These are phyloP conservation scores for Synanceia verrucosa DNA, from an alignment of 2,797 vertebrate genomes.

Conservation along the genomic window DNA sequence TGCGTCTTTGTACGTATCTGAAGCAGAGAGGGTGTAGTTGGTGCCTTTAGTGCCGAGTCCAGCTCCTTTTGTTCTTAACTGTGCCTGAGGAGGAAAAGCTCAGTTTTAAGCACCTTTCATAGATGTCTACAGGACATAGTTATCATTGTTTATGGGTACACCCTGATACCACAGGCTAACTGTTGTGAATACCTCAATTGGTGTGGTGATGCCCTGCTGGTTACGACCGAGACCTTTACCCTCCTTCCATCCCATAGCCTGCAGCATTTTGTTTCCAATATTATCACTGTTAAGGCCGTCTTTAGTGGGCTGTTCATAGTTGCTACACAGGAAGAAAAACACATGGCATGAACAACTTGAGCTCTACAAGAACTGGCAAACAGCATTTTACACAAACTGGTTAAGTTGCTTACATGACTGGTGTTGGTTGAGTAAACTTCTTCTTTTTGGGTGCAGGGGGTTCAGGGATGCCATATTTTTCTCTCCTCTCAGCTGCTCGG, in stretches of 20 bases:
- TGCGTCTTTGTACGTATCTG: slow-evolving; percentile 96
- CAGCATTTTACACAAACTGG: background rate
- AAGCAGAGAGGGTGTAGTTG: slow-evolving; percentile 91
- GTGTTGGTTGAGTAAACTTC: slow-evolving; percentile 90
- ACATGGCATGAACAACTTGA: background rate
- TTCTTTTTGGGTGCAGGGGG: slow-evolving; percentile 97
- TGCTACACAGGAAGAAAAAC: slow-evolving; percentile 75
- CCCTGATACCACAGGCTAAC: background rate
- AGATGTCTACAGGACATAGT: background rate
- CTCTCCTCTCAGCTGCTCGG: slow-evolving; percentile 94
- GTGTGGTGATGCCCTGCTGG: slow-evolving; percentile 97
- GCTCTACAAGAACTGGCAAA: background rate
- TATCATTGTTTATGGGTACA: background rate
- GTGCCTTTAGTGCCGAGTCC: slow-evolving; percentile 96
- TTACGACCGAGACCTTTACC: slow-evolving; percentile 96
- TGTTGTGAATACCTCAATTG: slow-evolving; percentile 88
- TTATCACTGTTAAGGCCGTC: slow-evolving; percentile 98
- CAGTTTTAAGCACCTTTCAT: background rate
- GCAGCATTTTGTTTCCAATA: slow-evolving; percentile 99
- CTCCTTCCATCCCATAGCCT: slow-evolving; percentile 99
- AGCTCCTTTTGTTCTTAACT: slow-evolving; percentile 93
- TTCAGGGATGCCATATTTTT: slow-evolving; percentile 97
- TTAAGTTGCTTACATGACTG: slow-evolving; percentile 85
- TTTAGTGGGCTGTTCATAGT: slow-evolving; percentile 98
- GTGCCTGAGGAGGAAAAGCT: slow-evolving; percentile 83